Evolutionary conservation across 2,888 invertebrate species (phyloP).

Genomic region (Lamproptera curius): DNA sequence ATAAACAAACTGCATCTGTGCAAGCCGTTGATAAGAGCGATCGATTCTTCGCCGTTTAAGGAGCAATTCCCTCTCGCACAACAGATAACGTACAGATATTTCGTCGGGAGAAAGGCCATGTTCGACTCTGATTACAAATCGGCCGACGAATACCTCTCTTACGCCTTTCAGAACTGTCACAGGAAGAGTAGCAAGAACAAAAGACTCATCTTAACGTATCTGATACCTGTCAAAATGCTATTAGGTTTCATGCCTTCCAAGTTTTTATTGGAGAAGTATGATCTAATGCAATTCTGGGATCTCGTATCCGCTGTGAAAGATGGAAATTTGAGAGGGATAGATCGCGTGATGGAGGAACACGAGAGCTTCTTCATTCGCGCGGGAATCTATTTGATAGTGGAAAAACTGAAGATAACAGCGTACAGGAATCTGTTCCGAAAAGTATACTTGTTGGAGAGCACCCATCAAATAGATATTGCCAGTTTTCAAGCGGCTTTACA

Average conservation of each 20-base stretch:
- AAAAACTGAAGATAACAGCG: constrained; percentile 96
- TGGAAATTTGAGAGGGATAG: constrained; percentile 91
- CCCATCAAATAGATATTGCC: constrained; percentile 93
- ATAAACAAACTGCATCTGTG: constrained; percentile 93
- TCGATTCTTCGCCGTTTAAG: constrained; percentile 94
- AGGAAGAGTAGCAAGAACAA: constrained; percentile 90
- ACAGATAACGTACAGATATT: constrained; percentile 97
- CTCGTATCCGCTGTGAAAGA: constrained; percentile 92
- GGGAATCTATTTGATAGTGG: constrained; percentile 98
- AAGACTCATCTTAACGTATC: constrained; percentile 93
- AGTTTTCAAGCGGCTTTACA: constrained; percentile 90
- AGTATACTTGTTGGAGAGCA: constrained; percentile 86
- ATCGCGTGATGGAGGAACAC: constrained; percentile 89
- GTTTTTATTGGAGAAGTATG: constrained; percentile 89
- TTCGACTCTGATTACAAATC: constrained; percentile 97
- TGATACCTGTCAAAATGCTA: constrained; percentile 98
- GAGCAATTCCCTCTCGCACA: constrained; percentile 94
- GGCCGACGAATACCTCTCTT: constrained; percentile 95
- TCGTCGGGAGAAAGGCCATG: constrained; percentile 98
- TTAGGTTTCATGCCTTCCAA: constrained; percentile 95
- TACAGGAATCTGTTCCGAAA: constrained; percentile 97
- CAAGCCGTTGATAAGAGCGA: constrained; percentile 97
- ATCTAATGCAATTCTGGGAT: constrained; percentile 93
- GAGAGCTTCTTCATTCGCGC: constrained; percentile 96
- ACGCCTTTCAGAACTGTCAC: constrained; percentile 95